phyloP scores from a whole-genome alignment of 2,888 invertebrate genomes.

The Dysmachus trigonus region DNA sequence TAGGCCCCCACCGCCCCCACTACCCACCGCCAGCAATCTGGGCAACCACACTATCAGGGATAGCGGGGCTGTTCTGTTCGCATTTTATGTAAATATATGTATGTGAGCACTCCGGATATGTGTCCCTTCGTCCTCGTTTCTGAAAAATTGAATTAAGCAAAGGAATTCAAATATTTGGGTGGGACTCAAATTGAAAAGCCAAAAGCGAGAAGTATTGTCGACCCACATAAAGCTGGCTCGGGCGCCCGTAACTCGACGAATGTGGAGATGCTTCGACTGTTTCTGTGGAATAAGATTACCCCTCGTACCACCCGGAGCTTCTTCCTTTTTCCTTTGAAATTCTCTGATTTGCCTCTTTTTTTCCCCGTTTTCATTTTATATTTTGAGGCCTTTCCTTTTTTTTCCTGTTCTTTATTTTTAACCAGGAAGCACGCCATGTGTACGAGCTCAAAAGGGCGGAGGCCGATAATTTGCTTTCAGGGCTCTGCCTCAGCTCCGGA shows the following conservation, averaged over 20 bases:
- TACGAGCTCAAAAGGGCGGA: background rate
- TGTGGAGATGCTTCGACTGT: constrained; percentile 19
- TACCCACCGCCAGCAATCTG: background rate
- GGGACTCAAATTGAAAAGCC: constrained; percentile 35
- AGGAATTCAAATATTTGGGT: constrained; percentile 40
- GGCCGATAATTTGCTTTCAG: constrained; percentile 7
- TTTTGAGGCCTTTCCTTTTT: background rate
- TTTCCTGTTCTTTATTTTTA: constrained; percentile 16
- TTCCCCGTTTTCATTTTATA: background rate
- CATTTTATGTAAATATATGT: constrained; percentile 12
- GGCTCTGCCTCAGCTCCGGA: background rate
- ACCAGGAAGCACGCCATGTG: constrained; percentile 25
- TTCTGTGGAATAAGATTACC: constrained; percentile 19
- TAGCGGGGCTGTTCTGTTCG: background rate
- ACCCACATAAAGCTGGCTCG: background rate
- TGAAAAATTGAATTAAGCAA: constrained; percentile 39
- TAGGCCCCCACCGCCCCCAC: background rate
- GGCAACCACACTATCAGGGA: background rate
- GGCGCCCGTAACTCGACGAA: background rate
- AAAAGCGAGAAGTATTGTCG: constrained; percentile 31
- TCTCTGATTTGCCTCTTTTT: background rate
- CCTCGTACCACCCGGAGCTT: background rate
- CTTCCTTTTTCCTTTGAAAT: background rate
- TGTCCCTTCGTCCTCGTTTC: constrained; percentile 25
- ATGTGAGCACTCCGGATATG: background rate